These are phyloP conservation scores for Scophthalmus maximus DNA, from an alignment of 2,113 vertebrate species.

Conservation along the genomic window DNA sequence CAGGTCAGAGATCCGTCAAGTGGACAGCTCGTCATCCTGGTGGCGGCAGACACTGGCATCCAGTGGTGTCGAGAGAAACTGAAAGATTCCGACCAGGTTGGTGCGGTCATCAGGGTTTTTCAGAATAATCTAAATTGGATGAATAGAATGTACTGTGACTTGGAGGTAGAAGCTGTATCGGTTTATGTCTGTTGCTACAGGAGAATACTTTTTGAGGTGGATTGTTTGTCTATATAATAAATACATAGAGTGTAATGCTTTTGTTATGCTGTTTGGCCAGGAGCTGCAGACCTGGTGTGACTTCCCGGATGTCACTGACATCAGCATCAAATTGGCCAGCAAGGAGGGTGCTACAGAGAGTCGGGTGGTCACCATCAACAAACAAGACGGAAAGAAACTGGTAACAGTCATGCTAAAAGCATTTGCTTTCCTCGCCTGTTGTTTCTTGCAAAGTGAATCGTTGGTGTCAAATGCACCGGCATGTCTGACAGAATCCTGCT, in stretches of 20 bases:
- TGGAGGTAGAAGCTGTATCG: too few species aligned
- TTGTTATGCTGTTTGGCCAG: slow-evolving; percentile 70
- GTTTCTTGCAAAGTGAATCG: too few species aligned
- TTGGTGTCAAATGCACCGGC: not conserved
- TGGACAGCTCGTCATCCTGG: slow-evolving; percentile 88
- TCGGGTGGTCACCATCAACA: slow-evolving; percentile 95
- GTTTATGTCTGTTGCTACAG: not conserved
- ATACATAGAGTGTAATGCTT: not conserved
- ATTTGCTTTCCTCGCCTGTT: too few species aligned
- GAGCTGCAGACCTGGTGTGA: slow-evolving; percentile 94
- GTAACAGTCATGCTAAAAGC: slow-evolving; percentile 73
- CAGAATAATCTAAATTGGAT: too few species aligned
- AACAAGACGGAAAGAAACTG: slow-evolving; percentile 93
- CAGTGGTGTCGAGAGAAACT: slow-evolving; percentile 89
- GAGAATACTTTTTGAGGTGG: not conserved
- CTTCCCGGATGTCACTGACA: slow-evolving; percentile 95
- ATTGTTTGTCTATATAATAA: not conserved
- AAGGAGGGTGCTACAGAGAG: slow-evolving; percentile 91
- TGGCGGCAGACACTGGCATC: slow-evolving; percentile 93
- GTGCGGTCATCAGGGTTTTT: not conserved
- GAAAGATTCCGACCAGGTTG: slow-evolving; percentile 83
- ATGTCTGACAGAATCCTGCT: slow-evolving; percentile 1
- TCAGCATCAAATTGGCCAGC: slow-evolving; percentile 93
- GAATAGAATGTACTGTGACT: too few species aligned
- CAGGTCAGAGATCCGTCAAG: slow-evolving; percentile 88